Evolutionary conservation across 2,888 invertebrate genomes (phyloP).

Genomic region (Platerodrilus igneus): DNA sequence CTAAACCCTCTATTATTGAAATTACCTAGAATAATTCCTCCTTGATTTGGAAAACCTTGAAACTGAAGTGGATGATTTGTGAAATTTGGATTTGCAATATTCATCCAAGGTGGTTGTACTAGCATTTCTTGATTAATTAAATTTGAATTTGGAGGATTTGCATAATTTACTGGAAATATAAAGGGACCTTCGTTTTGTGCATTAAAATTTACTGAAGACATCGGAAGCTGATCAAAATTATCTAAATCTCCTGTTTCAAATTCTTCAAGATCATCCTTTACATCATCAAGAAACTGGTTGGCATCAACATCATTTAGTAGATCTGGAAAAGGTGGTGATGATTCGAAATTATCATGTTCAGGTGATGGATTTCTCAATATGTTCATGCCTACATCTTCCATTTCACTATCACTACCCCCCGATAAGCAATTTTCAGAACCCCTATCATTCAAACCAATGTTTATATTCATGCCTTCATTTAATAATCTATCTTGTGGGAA

Average conservation of each 20-base stretch:
- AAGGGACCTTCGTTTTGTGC: too few species aligned
- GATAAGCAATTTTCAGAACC: slow-evolving; percentile 45
- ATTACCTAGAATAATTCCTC: slow-evolving; percentile 29
- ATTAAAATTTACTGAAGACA: too few species aligned
- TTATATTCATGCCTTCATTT: slow-evolving; percentile 75
- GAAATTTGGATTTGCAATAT: slow-evolving; percentile 2
- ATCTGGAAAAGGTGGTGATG: slow-evolving; percentile 46
- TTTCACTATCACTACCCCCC: slow-evolving; percentile 14
- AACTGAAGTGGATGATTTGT: slow-evolving; percentile 1
- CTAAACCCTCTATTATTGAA: slow-evolving; percentile 27
- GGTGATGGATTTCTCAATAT: slow-evolving; percentile 33
- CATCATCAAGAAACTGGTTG: slow-evolving; percentile 41
- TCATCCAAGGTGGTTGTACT: too few species aligned
- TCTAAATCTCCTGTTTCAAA: slow-evolving; percentile 10
- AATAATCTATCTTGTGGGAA: slow-evolving; percentile 36
- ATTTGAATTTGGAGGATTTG: too few species aligned
- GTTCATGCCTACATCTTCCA: slow-evolving; percentile 42
- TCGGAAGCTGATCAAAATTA: slow-evolving; percentile 1
- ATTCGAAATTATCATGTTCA: slow-evolving; percentile 27
- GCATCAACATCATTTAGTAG: slow-evolving; percentile 43
- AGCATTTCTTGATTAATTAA: too few species aligned
- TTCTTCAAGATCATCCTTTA: slow-evolving; percentile 38
- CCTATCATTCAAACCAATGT: slow-evolving; percentile 85
- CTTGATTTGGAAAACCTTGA: slow-evolving; percentile 12
- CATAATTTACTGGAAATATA: too few species aligned